These are phyloP conservation scores for Mylabris phalerata DNA, from an alignment of 1,140 invertebrate species.

Conservation along the genomic window DNA sequence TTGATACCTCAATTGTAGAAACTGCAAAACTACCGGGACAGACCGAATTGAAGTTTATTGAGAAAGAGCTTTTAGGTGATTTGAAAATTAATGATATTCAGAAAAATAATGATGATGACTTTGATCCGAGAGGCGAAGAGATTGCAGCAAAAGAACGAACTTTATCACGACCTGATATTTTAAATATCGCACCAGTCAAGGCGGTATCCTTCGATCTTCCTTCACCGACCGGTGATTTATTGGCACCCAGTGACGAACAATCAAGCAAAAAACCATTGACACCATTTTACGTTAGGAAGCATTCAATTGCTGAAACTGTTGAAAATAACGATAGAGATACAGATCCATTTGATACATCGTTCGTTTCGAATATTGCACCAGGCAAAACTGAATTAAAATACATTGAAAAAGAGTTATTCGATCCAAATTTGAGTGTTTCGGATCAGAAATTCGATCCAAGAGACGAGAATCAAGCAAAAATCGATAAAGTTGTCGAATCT, in stretches of 20 bases:
- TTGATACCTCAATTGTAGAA: constrained; percentile 73
- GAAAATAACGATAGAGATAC: constrained; percentile 46
- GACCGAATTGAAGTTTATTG: constrained; percentile 69
- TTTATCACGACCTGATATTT: constrained; percentile 53
- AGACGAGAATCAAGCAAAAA: constrained; percentile 38
- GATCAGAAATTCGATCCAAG: constrained; percentile 56
- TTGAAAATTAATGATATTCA: constrained; percentile 9
- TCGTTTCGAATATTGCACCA: constrained; percentile 48
- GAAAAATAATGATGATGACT: constrained; percentile 57
- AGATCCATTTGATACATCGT: constrained; percentile 64
- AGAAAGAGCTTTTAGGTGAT: constrained; percentile 64
- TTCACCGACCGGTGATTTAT: constrained; percentile 41
- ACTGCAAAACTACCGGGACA: constrained; percentile 62
- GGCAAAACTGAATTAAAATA: constrained; percentile 55
- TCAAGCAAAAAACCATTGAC: constrained; percentile 61
- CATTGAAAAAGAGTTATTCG: constrained; percentile 57
- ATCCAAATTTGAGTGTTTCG: constrained; percentile 37
- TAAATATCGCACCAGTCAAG: constrained; percentile 48
- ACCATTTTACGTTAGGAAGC: constrained; percentile 64
- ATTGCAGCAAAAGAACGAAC: constrained; percentile 35
- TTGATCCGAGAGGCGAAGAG: constrained; percentile 64
- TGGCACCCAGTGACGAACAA: constrained; percentile 42
- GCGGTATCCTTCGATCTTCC: constrained; percentile 65
- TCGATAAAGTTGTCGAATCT: constrained; percentile 35
- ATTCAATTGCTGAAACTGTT: constrained; percentile 48